phyloP scores from a whole-genome alignment of 2,888 invertebrate species.

The Hypselothyrea guttata region DNA sequence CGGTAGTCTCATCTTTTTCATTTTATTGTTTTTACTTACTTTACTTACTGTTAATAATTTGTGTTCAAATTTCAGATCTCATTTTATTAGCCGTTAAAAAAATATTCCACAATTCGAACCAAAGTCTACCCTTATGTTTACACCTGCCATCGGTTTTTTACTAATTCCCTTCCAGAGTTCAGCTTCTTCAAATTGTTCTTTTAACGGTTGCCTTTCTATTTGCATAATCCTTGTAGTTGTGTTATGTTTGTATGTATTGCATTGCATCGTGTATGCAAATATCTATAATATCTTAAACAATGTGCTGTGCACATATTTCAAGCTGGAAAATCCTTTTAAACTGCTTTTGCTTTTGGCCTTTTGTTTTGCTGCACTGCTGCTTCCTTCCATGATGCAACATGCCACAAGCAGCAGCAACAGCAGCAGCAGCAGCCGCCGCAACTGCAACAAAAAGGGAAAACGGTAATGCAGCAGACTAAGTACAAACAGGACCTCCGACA shows the following conservation, averaged over 20 bases:
- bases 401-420: slow-evolving; percentile 45
- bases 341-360: slow-evolving; percentile 46
- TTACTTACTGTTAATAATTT: too few relatives aligned
- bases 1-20: too few relatives aligned
- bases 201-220: slow-evolving; percentile 22
- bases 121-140: not conserved
- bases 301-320: slow-evolving; percentile 48
- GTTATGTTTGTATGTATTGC: slow-evolving; percentile 23
- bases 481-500: slow-evolving; percentile 36
- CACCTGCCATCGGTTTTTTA: slow-evolving; percentile 1
- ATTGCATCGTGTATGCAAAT: slow-evolving; percentile 1
- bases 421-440: slow-evolving; percentile 9
- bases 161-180: not conserved
- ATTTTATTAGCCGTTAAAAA: too few relatives aligned
- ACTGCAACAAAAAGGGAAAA: slow-evolving; percentile 12
- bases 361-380: slow-evolving; percentile 41
- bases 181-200: slow-evolving; percentile 32
- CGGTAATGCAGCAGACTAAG: slow-evolving; percentile 15
- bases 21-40: too few relatives aligned
- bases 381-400: slow-evolving; percentile 47
- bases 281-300: slow-evolving; percentile 32
- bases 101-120: too few relatives aligned
- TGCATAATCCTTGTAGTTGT: slow-evolving; percentile 26
- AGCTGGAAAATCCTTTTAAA: slow-evolving; percentile 64
- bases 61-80: too few relatives aligned